Evolutionary conservation across 2,113 vertebrate genomes (phyloP), one percentile per base, ranked within the genome.

Genomic region (Nycticebus coucang): DNA sequence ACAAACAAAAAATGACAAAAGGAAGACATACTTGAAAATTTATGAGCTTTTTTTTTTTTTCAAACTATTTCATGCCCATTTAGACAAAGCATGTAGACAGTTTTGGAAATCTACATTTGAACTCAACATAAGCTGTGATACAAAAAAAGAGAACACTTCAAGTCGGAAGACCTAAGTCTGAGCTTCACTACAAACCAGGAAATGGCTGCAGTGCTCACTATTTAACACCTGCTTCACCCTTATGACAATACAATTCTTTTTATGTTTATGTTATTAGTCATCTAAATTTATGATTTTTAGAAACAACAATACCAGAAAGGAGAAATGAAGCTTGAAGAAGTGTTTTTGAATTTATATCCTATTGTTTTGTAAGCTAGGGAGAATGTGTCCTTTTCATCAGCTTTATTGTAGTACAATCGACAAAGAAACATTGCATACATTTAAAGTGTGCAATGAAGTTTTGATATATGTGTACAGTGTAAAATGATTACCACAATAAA

Each of bases 21-120:
- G 64, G n/a, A 93, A 91, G 88, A 62, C 8, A 81, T 1, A 30
- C 19, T 11, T 88, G 45, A 78, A n/a, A 72, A 88, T 45, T 41
- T 62, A 82, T 84, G 41, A 53, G 4, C 26, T n/a, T n/a, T n/a
- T n/a, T 57, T 85, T 64, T 91, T 85, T 64, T 91, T 81, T 81
- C 26, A 60, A 69, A 37, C 15, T 30, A 17, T 15, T 18, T 66
- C 28, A 41, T 69, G 50, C 21, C 6, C 71, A 11, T 37, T 87
- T n/a, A 83, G 71, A 83, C 22, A 33, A 94, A 83, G 13, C 28
- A 26, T 82, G 53, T 41, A 22, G 72, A 11, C 45, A 62, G 79
- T 83, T 92, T 66, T 84, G 24, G 60, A 72, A 92, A 50, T 26
- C 64, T 50, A 35, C 30, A 89, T 91, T 68, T 91, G 78, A 78